Evolutionary conservation across 2,113 vertebrate genomes (phyloP), one percentile per base, ranked within the genome.

Genomic region (Martes martes): DNA sequence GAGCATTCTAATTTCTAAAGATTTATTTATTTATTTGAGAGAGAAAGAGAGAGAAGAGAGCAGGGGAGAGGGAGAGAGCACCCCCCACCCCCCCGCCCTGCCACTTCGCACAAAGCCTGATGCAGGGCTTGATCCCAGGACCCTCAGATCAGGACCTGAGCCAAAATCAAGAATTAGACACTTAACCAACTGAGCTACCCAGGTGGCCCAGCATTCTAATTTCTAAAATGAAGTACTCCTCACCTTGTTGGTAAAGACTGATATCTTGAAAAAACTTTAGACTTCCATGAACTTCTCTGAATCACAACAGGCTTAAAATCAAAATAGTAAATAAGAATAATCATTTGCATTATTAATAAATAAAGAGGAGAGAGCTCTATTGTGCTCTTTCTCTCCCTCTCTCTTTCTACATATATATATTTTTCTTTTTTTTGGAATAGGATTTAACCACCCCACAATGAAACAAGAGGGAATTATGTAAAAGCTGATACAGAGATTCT

Each of bases 221-320:
- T 74, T 67, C 36, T 83, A 39, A 47, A 95, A 73, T 7, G 57
- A 74, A 24, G 11, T 50, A 65, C 91, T 96, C 86, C 45, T 59
- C 42, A 84, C 1, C 10, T 93, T 67, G 73, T 7, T 67, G 47
- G 28, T 83, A 45, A 90, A 18, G 31, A 76, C 1, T 45, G 4
- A n/a, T 76, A 84, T 26, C 59, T 79, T 91, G 61, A 87, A 92
- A 90, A 47, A 73, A 23, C 13, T 36, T 79, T 45, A 88, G 59
- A 61, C 73, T 80, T 87, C 63, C 52, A 79, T 61, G 55, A 82
- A 83, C 16, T 42, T 33, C 11, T 50, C 26, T 57, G 31, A 69
- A 57, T 39, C 2, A 47, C 39, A 36, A 18, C 9, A 61, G 21
- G 11, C 74, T 94, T 90, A 82, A 96, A 91, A 90, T 83, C 9